A percentile compares a stretch with the other conserved stretches of the same genome.
Conservation (phyloP, 30 jellyfish, hydroid and myxozoan species). For the Chironex yamaguchii region DNA sequence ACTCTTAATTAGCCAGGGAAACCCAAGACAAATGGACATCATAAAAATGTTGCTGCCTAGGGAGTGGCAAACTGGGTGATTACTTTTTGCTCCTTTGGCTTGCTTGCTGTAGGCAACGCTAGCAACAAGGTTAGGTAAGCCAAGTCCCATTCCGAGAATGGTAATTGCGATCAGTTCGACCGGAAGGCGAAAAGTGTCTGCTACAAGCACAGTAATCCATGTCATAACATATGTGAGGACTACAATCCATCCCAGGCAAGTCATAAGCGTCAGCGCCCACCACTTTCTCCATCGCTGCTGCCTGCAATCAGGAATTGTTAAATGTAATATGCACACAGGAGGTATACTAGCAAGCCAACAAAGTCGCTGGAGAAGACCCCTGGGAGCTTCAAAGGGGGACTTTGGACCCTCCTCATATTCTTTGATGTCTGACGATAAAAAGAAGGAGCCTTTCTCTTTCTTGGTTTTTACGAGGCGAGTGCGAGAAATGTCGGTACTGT, state of each 20-base stretch:
- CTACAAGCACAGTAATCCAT: slow-evolving; percentile 30
- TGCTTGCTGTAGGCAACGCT: neutral
- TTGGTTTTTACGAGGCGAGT: neutral
- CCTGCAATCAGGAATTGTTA: slow-evolving; percentile 54
- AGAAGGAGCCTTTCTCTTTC: slow-evolving; percentile 28
- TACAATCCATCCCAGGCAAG: slow-evolving; percentile 11
- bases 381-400: slow-evolving; percentile 32
- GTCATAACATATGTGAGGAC: slow-evolving; percentile 4
- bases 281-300: slow-evolving; percentile 34
- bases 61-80: neutral
- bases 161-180: neutral
- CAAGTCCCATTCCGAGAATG: neutral
- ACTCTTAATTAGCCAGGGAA: slow-evolving; percentile 38
- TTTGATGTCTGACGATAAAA: slow-evolving; percentile 12
- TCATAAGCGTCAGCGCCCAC: slow-evolving; percentile 21
- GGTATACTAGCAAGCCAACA: slow-evolving; percentile 25
- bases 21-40: slow-evolving; percentile 16
- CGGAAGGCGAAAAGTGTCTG: neutral
- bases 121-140: neutral
- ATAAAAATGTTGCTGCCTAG: slow-evolving; percentile 31
- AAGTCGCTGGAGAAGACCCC: neutral
- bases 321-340: slow-evolving; percentile 27
- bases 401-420: slow-evolving; percentile 34
- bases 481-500: neutral
- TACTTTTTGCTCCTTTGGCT: neutral